Conservation (phyloP, 2,888 invertebrate genomes). For the Dyspetes luteomarginatus region DNA sequence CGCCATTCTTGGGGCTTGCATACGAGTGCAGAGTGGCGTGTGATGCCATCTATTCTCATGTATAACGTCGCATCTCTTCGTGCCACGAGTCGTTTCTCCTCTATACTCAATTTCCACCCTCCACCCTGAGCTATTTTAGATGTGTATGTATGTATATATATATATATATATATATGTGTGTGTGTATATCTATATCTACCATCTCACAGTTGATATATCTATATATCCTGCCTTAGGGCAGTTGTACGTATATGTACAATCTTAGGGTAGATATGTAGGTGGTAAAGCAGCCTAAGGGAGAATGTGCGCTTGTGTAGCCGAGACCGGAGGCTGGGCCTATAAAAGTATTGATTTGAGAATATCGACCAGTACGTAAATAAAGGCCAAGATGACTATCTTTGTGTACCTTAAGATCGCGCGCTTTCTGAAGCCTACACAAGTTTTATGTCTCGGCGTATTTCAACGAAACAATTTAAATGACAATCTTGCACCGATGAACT, state of each 20-base stretch:
- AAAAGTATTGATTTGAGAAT: constrained; percentile 75
- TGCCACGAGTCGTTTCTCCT: constrained; percentile 30
- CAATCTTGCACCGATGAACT: not conserved
- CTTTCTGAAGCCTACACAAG: not conserved
- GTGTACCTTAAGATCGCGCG: constrained; percentile 1
- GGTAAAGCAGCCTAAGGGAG: constrained; percentile 57
- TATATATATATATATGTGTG: not conserved
- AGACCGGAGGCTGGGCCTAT: constrained; percentile 68
- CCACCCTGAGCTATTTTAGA: not conserved
- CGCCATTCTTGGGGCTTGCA: constrained; percentile 55
- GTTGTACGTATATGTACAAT: constrained; percentile 11
- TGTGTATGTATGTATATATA: not conserved
- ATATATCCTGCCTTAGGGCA: too few relatives aligned
- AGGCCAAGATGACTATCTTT: constrained; percentile 71
- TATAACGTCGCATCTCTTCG: constrained; percentile 50
- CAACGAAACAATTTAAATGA: not conserved
- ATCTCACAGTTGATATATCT: too few relatives aligned
- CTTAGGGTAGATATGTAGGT: too few relatives aligned
- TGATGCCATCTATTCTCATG: constrained; percentile 48
- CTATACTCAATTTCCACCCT: constrained; percentile 48
- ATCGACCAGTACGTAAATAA: constrained; percentile 77
- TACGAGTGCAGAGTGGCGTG: constrained; percentile 52
- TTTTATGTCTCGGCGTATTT: not conserved
- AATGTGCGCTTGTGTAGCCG: constrained; percentile 66
- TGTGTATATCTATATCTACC: not conserved